phyloP scores from a whole-genome alignment of 2,888 invertebrate species.

The Crepidodera aurea region DNA sequence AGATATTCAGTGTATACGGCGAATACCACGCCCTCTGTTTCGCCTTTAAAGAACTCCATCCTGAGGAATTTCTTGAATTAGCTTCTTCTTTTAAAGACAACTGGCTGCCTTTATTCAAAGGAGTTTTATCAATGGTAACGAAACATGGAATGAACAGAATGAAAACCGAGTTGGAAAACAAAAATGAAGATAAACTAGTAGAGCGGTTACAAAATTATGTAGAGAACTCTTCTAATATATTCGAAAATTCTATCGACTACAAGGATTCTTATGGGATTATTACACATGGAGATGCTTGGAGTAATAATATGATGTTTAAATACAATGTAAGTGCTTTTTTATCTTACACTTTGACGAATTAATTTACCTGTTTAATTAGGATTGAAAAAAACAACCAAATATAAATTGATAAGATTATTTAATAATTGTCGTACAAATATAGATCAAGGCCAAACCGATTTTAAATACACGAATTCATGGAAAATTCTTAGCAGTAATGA shows the following conservation, averaged over 20 bases:
- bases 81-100: not conserved
- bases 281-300: slow-evolving; percentile 49
- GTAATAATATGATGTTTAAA: slow-evolving; percentile 45
- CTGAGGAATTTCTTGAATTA: slow-evolving; percentile 22
- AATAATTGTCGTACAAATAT: too few species aligned
- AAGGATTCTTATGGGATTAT: slow-evolving; percentile 37
- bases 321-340: slow-evolving; percentile 19
- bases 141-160: not conserved
- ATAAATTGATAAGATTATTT: too few species aligned
- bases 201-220: not conserved
- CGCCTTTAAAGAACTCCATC: slow-evolving; percentile 25
- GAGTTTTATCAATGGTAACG: too few species aligned
- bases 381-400: too few species aligned
- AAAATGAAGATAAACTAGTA: not conserved
- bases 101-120: not conserved
- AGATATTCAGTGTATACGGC: slow-evolving; percentile 11
- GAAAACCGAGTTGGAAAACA: not conserved
- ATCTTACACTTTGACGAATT: too few species aligned
- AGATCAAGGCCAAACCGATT: too few species aligned
- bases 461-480: too few species aligned
- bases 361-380: too few species aligned
- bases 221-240: not conserved
- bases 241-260: not conserved
- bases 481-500: too few species aligned
- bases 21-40: slow-evolving; percentile 43